Conservation (phyloP, 2,888 invertebrate species). For the Pseudeuparius sepicola region DNA sequence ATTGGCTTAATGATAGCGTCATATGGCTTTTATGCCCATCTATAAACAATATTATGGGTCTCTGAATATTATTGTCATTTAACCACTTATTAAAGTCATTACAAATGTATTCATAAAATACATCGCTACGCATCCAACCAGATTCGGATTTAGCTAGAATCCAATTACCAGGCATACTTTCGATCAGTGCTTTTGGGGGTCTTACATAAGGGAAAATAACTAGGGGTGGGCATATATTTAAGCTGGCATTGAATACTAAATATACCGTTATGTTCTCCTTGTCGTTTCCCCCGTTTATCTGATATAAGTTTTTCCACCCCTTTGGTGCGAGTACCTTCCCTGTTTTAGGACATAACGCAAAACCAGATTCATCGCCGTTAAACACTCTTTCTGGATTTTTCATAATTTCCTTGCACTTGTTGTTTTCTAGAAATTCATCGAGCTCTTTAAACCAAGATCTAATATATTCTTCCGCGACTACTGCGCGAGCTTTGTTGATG, state of each 20-base stretch:
- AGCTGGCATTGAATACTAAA: slow-evolving; percentile 13
- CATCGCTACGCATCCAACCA: slow-evolving; percentile 23
- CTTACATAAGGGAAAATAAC: slow-evolving; percentile 17
- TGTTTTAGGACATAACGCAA: slow-evolving; percentile 16
- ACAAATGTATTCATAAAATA: slow-evolving; percentile 20
- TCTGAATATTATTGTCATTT: slow-evolving; percentile 14
- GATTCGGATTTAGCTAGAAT: slow-evolving; percentile 17
- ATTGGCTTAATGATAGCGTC: too few species aligned
- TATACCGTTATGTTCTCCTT: slow-evolving; percentile 19
- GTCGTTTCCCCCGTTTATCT: slow-evolving; percentile 13
- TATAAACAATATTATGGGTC: slow-evolving; percentile 20
- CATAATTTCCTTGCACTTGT: slow-evolving; percentile 11
- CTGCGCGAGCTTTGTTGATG: slow-evolving; percentile 17
- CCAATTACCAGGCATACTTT: slow-evolving; percentile 16
- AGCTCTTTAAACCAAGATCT: slow-evolving; percentile 15
- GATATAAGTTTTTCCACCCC: slow-evolving; percentile 12
- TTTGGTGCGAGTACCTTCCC: slow-evolving; percentile 18
- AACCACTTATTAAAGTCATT: slow-evolving; percentile 20
- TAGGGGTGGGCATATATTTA: slow-evolving; percentile 13
- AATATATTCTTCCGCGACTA: slow-evolving; percentile 14
- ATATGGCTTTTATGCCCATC: slow-evolving; percentile 8
- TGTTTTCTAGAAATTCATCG: slow-evolving; percentile 6
- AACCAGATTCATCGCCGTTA: slow-evolving; percentile 16
- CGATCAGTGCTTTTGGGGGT: slow-evolving; percentile 14
- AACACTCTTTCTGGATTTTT: slow-evolving; percentile 15